Conservation (phyloP, 2,797 vertebrate species). For the Acipenser transmontanus region DNA sequence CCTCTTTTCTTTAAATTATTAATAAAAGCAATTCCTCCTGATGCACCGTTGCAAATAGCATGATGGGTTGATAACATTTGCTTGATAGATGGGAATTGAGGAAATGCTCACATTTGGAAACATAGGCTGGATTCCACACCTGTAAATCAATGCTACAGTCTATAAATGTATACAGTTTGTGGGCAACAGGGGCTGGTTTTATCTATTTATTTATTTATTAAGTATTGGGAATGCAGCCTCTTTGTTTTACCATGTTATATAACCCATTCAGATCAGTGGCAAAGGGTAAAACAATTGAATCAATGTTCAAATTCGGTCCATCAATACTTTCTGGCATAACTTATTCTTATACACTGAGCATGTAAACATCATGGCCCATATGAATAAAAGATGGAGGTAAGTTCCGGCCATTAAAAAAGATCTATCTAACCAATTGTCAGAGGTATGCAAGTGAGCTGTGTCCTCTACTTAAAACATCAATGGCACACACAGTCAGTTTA, state of each 20-base stretch:
- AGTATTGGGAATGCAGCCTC: neutral
- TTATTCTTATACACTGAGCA: too few species aligned
- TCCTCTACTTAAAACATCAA: too few species aligned
- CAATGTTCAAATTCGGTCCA: too few species aligned
- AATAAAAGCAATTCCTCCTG: slow-evolving; percentile 28
- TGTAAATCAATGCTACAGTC: slow-evolving; percentile 18
- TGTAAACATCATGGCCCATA: too few species aligned
- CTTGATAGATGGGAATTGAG: slow-evolving; percentile 25
- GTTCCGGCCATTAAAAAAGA: too few species aligned
- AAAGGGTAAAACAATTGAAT: neutral
- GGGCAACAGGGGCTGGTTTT: slow-evolving; percentile 5
- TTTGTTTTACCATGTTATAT: neutral
- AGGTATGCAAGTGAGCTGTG: too few species aligned
- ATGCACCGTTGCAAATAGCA: slow-evolving; percentile 22
- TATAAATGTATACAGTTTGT: slow-evolving; percentile 15
- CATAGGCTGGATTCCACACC: slow-evolving; percentile 8
- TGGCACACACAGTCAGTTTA: too few species aligned
- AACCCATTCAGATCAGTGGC: neutral
- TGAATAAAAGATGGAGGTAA: too few species aligned
- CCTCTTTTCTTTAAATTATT: slow-evolving; percentile 31
- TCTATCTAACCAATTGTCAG: too few species aligned
- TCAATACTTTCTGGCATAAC: too few species aligned
- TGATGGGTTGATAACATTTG: slow-evolving; percentile 23
- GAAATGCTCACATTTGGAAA: slow-evolving; percentile 10
- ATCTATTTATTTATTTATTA: slow-evolving; percentile 11